These are phyloP conservation scores for Tipula vernalis DNA, from an alignment of 2,888 invertebrate species.

Conservation along the genomic window DNA sequence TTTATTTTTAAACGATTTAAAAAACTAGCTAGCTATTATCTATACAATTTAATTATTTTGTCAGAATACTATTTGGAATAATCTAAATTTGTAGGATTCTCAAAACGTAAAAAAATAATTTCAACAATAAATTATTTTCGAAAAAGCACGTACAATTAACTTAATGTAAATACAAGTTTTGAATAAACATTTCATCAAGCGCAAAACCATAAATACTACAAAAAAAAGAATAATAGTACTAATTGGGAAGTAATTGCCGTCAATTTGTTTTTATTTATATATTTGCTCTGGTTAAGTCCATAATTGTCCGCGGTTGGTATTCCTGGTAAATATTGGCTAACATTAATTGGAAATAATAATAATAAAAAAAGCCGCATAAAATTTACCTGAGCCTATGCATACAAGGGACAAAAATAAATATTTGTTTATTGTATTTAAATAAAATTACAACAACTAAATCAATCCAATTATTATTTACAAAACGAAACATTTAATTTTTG, in stretches of 20 bases:
- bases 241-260: neutral
- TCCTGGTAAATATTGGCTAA: neutral
- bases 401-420: neutral
- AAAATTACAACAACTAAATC: neutral
- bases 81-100: no score
- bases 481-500: neutral
- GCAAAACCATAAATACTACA: neutral
- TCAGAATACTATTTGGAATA: no score
- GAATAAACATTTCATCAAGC: neutral
- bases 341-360: neutral
- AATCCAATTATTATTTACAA: neutral
- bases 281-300: neutral
- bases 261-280: neutral
- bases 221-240: neutral
- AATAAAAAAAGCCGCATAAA: neutral
- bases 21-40: no score
- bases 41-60: no score
- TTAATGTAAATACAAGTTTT: neutral
- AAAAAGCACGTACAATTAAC: no score
- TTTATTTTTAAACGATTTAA: no score
- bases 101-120: no score
- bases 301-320: neutral
- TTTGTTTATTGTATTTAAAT: neutral
- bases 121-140: no score
- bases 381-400: neutral